phyloP scores from a whole-genome alignment of 1,140 invertebrate species.

The Zaprionus lachaisei region DNA sequence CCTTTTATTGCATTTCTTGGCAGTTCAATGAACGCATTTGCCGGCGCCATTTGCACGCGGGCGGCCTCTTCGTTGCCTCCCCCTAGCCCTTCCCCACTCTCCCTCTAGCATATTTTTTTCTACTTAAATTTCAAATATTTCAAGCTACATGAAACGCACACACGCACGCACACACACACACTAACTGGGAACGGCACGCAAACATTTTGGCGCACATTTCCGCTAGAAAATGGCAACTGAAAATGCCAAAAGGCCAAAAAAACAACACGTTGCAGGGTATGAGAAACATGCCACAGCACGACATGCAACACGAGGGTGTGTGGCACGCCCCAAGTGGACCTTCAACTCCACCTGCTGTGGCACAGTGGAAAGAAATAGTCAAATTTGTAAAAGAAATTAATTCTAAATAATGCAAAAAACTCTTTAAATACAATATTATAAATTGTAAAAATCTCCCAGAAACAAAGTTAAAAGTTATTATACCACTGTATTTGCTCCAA shows the following conservation, averaged over 20 bases:
- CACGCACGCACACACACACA: slow-evolving; percentile 6
- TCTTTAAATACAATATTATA: too few relatives aligned
- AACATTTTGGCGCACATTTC: slow-evolving; percentile 80
- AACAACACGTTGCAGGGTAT: neutral
- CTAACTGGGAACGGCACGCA: slow-evolving; percentile 53
- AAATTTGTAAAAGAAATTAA: neutral
- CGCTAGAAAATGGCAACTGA: slow-evolving; percentile 70
- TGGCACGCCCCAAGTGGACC: slow-evolving; percentile 17
- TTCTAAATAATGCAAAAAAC: neutral
- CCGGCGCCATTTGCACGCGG: slow-evolving; percentile 72
- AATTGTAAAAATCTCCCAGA: neutral
- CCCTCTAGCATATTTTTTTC: slow-evolving; percentile 25
- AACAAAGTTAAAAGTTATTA: too few relatives aligned
- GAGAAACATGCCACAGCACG: slow-evolving; percentile 61
- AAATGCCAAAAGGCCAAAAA: slow-evolving; percentile 70
- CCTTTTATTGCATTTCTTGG: slow-evolving; percentile 75
- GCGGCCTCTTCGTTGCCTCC: neutral
- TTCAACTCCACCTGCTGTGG: neutral
- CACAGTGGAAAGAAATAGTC: neutral
- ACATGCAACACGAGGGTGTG: slow-evolving; percentile 61
- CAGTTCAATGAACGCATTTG: slow-evolving; percentile 81
- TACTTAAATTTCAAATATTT: slow-evolving; percentile 75
- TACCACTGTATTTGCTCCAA: neutral
- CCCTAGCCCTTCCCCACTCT: too few relatives aligned
- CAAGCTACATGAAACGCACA: slow-evolving; percentile 22